Evolutionary conservation across 2,888 invertebrate species (phyloP).

Genomic region (Balanococcus diminutus): DNA sequence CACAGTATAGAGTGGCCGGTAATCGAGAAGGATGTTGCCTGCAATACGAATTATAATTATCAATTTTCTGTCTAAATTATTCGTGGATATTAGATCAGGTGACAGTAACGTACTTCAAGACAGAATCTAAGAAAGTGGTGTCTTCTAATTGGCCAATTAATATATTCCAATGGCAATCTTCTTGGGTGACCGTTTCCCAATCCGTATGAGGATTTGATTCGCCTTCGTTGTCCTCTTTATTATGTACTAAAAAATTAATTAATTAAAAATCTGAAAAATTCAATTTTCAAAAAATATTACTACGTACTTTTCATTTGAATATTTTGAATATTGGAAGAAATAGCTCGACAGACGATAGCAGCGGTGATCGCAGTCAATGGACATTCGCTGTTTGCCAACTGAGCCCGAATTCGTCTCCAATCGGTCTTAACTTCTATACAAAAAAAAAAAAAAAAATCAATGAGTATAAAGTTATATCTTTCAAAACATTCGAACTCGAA

Average conservation of each 20-base stretch:
- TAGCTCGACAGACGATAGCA: slow-evolving; percentile 81
- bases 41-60: too few relatives aligned
- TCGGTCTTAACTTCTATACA: slow-evolving; percentile 55
- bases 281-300: neutral
- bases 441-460: slow-evolving; percentile 36
- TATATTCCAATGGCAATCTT: slow-evolving; percentile 80
- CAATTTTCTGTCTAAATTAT: too few relatives aligned
- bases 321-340: slow-evolving; percentile 63
- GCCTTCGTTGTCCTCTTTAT: slow-evolving; percentile 54
- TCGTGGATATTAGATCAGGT: neutral
- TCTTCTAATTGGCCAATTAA: slow-evolving; percentile 89
- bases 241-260: slow-evolving; percentile 13
- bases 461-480: too few relatives aligned
- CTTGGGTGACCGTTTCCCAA: slow-evolving; percentile 56
- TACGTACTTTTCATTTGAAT: slow-evolving; percentile 30
- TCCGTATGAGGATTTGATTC: slow-evolving; percentile 50
- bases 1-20: slow-evolving; percentile 47
- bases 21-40: slow-evolving; percentile 44
- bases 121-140: slow-evolving; percentile 73
- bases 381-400: slow-evolving; percentile 61
- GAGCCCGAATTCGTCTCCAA: slow-evolving; percentile 56
- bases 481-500: neutral
- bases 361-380: slow-evolving; percentile 80
- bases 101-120: slow-evolving; percentile 49
- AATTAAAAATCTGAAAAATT: neutral